Evolutionary conservation across 2,113 vertebrate species (phyloP), one percentile per base, ranked within the genome.

Genomic region (Nothobranchius furzeri): DNA sequence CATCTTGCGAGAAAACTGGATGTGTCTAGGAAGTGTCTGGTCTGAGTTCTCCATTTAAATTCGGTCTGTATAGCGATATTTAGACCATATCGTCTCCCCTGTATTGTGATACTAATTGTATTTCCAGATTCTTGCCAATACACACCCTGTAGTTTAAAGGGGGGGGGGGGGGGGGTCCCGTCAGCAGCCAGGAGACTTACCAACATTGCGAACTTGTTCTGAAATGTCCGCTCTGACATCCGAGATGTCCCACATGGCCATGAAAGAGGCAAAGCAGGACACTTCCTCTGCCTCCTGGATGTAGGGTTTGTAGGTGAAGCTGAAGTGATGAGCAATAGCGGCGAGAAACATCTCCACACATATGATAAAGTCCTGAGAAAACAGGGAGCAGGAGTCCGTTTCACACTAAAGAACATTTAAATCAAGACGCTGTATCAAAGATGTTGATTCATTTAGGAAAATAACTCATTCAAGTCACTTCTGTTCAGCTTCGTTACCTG

Each of bases 161-260:
- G 20, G 20, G 20, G 20, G 20, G 20, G 20, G 20, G 20, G 20
- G 20, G 20, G 20, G 30, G 49, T 20, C 9, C 36, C 14, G 42
- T 6, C 6, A 36, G 4, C 13, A 25, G 10, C 0, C 9, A 15
- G 25, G 12, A 9, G 13, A 4, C 98, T 93, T 88, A 99, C 98
- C 97, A 36, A 98, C 97, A 73, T 98, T 96, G 73, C 96, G 95
- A 70, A 99, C 96, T 93, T 99, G 98, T 85, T 99, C 97, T 0
- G 96, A 95, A 87, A 99, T 96, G 76, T 99, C 97, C 55, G 96
- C 96, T 82, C 95, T 93, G 74, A 99, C 91, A 64, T 99, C 98
- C 20, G 96, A 99, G 77, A 99, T 90, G 85, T 99, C 98, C 97
- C 96, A 99, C 98, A 99, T 99, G 13, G 98, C 98, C 86, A 97